Base-by-base conservation (phyloP, 2,888 invertebrate species). In the Dasypogon diadema region DNA sequence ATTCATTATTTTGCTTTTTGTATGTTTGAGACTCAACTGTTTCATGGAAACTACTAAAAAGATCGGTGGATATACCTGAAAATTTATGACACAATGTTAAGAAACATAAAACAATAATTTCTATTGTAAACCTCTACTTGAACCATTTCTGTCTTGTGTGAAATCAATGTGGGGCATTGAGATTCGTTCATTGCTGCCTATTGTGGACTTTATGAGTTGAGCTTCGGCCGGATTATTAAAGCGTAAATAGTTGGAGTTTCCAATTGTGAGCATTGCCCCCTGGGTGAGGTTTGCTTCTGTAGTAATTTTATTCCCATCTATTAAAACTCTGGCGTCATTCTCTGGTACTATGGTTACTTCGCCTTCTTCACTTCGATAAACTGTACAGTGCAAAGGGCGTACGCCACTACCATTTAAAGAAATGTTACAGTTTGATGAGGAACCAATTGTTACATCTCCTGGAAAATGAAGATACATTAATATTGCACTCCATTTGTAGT, bases 141-240 rank as follows among this genome's bases (percentile, higher is more conserved):
- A 51, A 70, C 24, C 42, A 3, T 54, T 70, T 70, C 18, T 73
- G 24, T 74, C 46, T 46, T 74, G 74, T 58, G 58, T 58, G 18
- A 92, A 93, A 81, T 91, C 91, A 79, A 93, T 90, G 8, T 94
- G 92, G 24, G 92, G 91, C 92, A 93, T 92, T 58, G 93, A 93
- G 78, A 93, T 92, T 83, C 93, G 85, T 1, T 92, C 90, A 76
- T 93, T 91, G 34, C 85, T 85, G 75, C 84, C 88, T 78, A 95
- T 88, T 3, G 93, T 92, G 0, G 94, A 93, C 85, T 94, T 94
- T 89, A 96, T 93, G 81, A 94, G 89, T 84, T 92, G 91, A 2
- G 96, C 96, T 84, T 96, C 95, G 72, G 93, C 93, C 0, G 97
- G 97, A 85, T 96, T 94, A 87, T 97, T 96, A 88, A 96, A 97